A percentile compares a stretch with the other conserved stretches of the same genome.
phyloP scores from a whole-genome alignment of 1,140 invertebrate genomes.

The Campoletis sonorensis region DNA sequence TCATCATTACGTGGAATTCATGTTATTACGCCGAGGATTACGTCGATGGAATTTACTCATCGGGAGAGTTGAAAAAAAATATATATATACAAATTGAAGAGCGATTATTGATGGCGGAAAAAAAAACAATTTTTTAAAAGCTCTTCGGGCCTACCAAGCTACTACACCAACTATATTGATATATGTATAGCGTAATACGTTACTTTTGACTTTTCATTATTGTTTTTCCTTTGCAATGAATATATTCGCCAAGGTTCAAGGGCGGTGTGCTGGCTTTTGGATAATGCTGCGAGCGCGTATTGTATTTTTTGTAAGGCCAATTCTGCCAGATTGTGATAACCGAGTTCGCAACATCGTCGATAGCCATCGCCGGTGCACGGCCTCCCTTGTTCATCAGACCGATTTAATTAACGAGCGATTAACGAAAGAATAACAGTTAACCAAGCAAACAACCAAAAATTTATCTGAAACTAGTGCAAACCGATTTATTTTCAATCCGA shows the following conservation, averaged over 20 bases:
- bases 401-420: not conserved
- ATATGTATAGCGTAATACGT: not conserved
- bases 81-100: constrained; percentile 42
- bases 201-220: not conserved
- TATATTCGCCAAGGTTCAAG: not conserved
- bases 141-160: constrained; percentile 39
- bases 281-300: constrained; percentile 70
- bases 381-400: not conserved
- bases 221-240: not conserved
- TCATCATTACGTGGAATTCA: too few species aligned
- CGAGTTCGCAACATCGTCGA: constrained; percentile 69
- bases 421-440: not conserved
- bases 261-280: constrained; percentile 54
- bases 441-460: not conserved
- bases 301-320: constrained; percentile 76
- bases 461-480: not conserved
- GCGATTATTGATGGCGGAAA: constrained; percentile 36
- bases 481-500: not conserved
- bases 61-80: too few species aligned
- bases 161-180: constrained; percentile 5
- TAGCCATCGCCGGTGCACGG: constrained; percentile 58
- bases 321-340: constrained; percentile 75
- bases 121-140: constrained; percentile 42
- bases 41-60: too few species aligned
- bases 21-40: too few species aligned